Conservation (phyloP, 1,140 invertebrate species). For the Drosophila navojoa region DNA sequence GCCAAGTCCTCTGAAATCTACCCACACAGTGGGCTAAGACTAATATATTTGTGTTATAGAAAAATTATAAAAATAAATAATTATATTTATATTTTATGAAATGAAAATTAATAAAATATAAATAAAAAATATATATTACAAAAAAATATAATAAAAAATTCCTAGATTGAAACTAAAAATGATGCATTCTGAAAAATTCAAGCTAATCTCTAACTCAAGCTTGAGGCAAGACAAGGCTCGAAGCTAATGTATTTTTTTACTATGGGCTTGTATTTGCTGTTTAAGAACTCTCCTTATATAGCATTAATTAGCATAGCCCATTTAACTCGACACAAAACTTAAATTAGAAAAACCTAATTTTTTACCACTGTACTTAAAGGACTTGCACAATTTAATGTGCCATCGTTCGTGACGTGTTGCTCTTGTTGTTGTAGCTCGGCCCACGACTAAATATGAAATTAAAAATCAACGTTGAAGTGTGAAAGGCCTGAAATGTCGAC, state of each 20-base stretch:
- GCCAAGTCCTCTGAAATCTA: conserved; percentile 54
- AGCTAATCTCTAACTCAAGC: too few relatives aligned
- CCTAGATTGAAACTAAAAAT: too few relatives aligned
- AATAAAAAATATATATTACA: not conserved
- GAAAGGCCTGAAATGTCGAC: conserved; percentile 66
- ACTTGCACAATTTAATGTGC: not conserved
- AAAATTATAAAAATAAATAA: too few relatives aligned
- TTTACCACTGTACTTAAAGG: not conserved
- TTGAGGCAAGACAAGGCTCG: too few relatives aligned
- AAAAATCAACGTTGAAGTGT: conserved; percentile 81
- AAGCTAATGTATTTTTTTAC: too few relatives aligned
- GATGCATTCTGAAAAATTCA: too few relatives aligned
- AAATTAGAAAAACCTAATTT: not conserved
- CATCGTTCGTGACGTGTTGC: conserved; percentile 44
- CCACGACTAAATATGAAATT: conserved; percentile 79
- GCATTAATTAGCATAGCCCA: too few relatives aligned
- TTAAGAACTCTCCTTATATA: too few relatives aligned
- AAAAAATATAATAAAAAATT: not conserved
- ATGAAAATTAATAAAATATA: too few relatives aligned
- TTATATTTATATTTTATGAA: not conserved
- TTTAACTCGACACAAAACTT: not conserved
- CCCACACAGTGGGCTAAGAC: conserved; percentile 43
- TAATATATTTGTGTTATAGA: not conserved
- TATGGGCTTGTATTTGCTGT: too few relatives aligned
- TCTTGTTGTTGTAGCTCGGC: conserved; percentile 16